Evolutionary conservation across 2,797 vertebrate species (phyloP), one percentile per base, ranked within the genome.

Genomic region (Urophycis tenuis): DNA sequence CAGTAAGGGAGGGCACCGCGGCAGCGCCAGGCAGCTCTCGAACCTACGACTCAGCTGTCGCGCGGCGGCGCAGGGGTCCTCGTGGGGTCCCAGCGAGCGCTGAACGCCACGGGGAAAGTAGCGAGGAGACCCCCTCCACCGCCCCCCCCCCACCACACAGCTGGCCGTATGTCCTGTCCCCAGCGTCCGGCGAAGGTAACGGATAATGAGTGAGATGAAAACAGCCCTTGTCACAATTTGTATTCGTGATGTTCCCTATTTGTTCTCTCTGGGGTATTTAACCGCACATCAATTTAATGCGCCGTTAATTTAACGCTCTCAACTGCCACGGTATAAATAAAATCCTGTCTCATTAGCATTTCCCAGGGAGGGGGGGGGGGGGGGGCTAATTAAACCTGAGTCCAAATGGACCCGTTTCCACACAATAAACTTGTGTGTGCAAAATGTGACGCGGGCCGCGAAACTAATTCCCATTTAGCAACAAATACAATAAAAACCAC

Each of bases 221-320:
- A 79, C 36, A 83, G 79, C 70, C 60, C 77, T 75, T 76, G 36
- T 69, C 49, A 22, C 73, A 33, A 71, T 49, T 22, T 45, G 75
- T 81, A 77, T 85, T 80, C 72, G 49, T 82, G 81, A 75, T 77
- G 74, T 74, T 33, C 77, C 86, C 60, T 67, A 67, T 67, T 67
- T 67, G 60, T 67, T 67, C 85, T 83, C 81, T 77, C 80, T 29
- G 12, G 78, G 81, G 75, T 79, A 84, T 89, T 89, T 87, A 86
- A 86, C 79, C 71, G 82, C 81, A 73, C 85, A 81, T 87, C 86
- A 89, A 88, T 91, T 90, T 87, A 87, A 78, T 81, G 74, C 80
- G 75, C 87, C 87, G 85, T 90, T 90, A 87, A 88, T 86, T 90
- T 89, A 86, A 90, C 84, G 79, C 82, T 85, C 85, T 84, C 83